phyloP scores from a whole-genome alignment of 2,888 invertebrate species.

The Ennomos erosarius region DNA sequence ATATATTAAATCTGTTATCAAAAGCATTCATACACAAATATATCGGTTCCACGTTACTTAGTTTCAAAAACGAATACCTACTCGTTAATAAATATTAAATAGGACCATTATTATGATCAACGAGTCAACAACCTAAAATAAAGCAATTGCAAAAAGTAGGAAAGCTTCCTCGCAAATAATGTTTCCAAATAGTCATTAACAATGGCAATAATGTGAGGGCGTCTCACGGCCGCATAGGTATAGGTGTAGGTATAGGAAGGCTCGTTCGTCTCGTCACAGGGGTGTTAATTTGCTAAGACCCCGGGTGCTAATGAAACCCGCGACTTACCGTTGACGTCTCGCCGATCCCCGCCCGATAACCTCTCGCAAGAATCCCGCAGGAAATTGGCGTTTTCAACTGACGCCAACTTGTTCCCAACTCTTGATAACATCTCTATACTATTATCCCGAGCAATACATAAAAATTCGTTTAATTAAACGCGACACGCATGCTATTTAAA shows the following conservation, averaged over 20 bases:
- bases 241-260: constrained; percentile 44
- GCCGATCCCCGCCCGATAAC: constrained; percentile 72
- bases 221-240: constrained; percentile 45
- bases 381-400: constrained; percentile 78
- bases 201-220: constrained; percentile 62
- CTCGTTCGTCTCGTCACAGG: constrained; percentile 66
- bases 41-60: too few species aligned
- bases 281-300: constrained; percentile 82
- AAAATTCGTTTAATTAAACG: constrained; percentile 61
- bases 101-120: not conserved
- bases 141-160: constrained; percentile 8
- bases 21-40: too few species aligned
- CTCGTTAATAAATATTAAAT: not conserved
- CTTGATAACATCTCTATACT: constrained; percentile 57
- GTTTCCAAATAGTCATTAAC: constrained; percentile 64
- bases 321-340: constrained; percentile 74
- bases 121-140: not conserved
- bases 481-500: constrained; percentile 61
- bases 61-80: too few species aligned
- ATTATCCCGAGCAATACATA: constrained; percentile 45
- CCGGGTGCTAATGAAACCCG: constrained; percentile 77
- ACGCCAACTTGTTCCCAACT: constrained; percentile 58
- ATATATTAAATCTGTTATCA: too few species aligned
- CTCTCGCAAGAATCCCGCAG: constrained; percentile 74
- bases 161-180: constrained; percentile 39